phyloP scores from a whole-genome alignment of 2,888 invertebrate genomes.

The Griposia aprilina region DNA sequence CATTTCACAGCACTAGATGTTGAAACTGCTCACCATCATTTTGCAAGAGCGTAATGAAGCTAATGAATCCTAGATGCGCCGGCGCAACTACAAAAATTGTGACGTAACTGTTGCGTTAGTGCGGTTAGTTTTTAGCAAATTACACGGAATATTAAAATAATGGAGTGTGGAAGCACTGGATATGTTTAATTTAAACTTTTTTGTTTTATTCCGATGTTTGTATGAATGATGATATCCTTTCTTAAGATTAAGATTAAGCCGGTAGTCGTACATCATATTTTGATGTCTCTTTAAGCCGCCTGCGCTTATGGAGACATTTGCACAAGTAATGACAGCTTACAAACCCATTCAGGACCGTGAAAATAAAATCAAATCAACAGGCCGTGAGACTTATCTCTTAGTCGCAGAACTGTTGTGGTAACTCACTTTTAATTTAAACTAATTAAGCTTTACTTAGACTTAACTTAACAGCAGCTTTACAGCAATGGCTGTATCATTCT shows the following conservation, averaged over 20 bases:
- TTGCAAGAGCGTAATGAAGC: slow-evolving; percentile 80
- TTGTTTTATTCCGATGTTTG: not conserved
- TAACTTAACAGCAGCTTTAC: not conserved
- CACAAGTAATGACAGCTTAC: slow-evolving; percentile 19
- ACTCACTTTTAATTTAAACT: not conserved
- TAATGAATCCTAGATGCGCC: slow-evolving; percentile 78
- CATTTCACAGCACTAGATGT: slow-evolving; percentile 72
- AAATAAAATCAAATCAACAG: slow-evolving; percentile 19
- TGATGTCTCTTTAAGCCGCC: slow-evolving; percentile 27
- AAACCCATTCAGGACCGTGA: slow-evolving; percentile 8
- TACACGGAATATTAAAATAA: slow-evolving; percentile 62
- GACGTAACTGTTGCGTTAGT: slow-evolving; percentile 76
- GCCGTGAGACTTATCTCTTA: slow-evolving; percentile 11
- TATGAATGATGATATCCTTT: slow-evolving; percentile 39
- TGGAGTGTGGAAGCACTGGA: slow-evolving; percentile 37
- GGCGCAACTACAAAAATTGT: slow-evolving; percentile 78
- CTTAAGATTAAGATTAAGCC: slow-evolving; percentile 23
- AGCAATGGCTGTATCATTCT: not conserved
- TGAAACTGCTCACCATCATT: slow-evolving; percentile 78
- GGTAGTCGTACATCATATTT: slow-evolving; percentile 49
- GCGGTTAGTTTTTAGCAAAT: slow-evolving; percentile 69
- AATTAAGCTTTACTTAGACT: not conserved
- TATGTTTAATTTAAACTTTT: slow-evolving; percentile 7
- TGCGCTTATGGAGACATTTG: slow-evolving; percentile 15
- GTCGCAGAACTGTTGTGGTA: not conserved